Evolutionary conservation across 2,797 vertebrate genomes (phyloP), one percentile per base, ranked within the genome.

Genomic region (Prunella strophiata): DNA sequence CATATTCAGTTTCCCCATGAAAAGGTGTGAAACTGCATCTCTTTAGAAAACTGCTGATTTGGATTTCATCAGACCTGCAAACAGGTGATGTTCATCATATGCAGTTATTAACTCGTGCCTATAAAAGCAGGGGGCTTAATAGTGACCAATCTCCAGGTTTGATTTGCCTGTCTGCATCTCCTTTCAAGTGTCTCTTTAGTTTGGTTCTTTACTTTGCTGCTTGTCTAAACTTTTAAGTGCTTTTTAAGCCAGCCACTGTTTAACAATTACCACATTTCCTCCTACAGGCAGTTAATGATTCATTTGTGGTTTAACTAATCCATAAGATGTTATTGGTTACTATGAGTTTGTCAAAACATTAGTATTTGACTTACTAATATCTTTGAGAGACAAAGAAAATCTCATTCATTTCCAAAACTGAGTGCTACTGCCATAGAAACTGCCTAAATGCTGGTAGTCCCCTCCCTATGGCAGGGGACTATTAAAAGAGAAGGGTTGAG

Each of bases 191-290:
- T 73, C 76, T 71, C 13, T 40, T 54, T 58, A 42, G 47, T 66
- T 90, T 81, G 19, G 20, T 59, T 94, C 79, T 84, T 87, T 76
- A 27, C 58, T 87, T 90, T 55, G 61, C 76, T 92, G 58, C 78
- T 94, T 89, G 62, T 82, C 80, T 85, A 38, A 93, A 77, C 15
- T 58, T 58, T 70, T 10, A 61, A 79, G 47, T 84, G 74, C 78
- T 83, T 92, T 86, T 95, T 85, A 93, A 95, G 73, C 75, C 93
- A 92, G 77, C 34, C 62, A 74, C 90, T 84, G 82, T 71, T 95
- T 92, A 95, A 91, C 91, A 89, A 83, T 94, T 96, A 89, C 85
- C 78, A 81, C 72, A 77, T 95, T 96, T 94, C 91, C 85, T 93
- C 38, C 82, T 68, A 79, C 72, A 88, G 67, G 68, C 72, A 77